Evolutionary conservation across 1,140 invertebrate genomes (phyloP), one percentile per base, ranked within the genome.

Genomic region (Neodiprion lecontei): DNA sequence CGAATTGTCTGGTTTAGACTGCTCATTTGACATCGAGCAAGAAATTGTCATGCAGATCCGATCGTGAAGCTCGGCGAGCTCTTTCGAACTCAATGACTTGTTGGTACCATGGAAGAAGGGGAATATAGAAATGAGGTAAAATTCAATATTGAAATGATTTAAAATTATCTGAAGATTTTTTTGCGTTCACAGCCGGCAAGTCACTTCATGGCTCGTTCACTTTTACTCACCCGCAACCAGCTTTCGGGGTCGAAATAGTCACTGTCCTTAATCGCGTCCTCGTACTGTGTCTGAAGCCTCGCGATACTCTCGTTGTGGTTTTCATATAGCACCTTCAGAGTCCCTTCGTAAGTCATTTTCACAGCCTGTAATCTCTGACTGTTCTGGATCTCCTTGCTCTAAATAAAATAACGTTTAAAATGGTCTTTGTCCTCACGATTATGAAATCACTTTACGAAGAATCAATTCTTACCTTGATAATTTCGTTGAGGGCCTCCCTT

Each of bases 401-500:
- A 40, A 5, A 40, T 40, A 40, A 40, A 40, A 3, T 1, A 40
- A 40, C 28, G 28, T 3, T 40, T 40, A 2, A 40, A 40, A 40
- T 40, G 28, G 28, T 40, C 28, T 40, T 40, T 40, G 28, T 3
- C 28, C 2, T 40, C 28, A 40, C 9, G 11, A 40, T 40, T 5
- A 40, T 40, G 1, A 40, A 40, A 40, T 40, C 28, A 40, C 28
- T 40, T 40, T 40, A 40, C 1, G 28, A 40, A 40, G 28, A 5
- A 40, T 40, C 28, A 40, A 40, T 4, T 9, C n/a, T 61, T 61
- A 61, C 53, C 53, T 17, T 72, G 67, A 76, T 23, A 74, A 72
- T 67, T 48, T 40, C 53, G 72, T 48, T 67, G 53, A 82, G 48
- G 40, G 75, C 72, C 14, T 69, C 21, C 4, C 76, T 81, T 67